A percentile compares a stretch with the other conserved stretches of the same genome.
phyloP scores from a whole-genome alignment of 2,888 invertebrate species.

The Agrilus cyanescens region DNA sequence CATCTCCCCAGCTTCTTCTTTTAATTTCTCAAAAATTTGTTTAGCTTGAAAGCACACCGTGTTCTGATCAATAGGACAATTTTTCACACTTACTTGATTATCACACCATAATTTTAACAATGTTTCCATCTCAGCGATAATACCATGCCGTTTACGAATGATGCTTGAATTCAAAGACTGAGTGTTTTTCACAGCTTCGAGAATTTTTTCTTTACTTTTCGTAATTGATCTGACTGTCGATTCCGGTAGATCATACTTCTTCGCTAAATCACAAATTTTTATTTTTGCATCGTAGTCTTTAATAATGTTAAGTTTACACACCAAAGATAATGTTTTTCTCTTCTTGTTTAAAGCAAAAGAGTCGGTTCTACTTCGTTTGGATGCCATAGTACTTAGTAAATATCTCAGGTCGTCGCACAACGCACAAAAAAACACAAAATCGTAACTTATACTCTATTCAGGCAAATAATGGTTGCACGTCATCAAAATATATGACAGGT shows the following conservation, averaged over 20 bases:
- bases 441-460: too few relatives aligned
- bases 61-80: conserved; percentile 5
- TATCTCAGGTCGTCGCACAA: too few relatives aligned
- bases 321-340: too few relatives aligned
- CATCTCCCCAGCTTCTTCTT: conserved; percentile 3
- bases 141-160: conserved; percentile 1
- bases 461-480: too few relatives aligned
- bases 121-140: conserved; percentile 5
- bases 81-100: conserved; percentile 6
- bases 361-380: too few relatives aligned
- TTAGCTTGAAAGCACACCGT: conserved; percentile 2
- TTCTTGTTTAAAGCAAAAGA: too few relatives aligned
- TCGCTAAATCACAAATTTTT: not conserved
- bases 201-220: conserved; percentile 1
- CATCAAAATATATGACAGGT: too few relatives aligned
- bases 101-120: conserved; percentile 4
- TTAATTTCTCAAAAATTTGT: not conserved
- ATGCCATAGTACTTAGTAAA: too few relatives aligned
- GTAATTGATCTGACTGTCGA: not conserved
- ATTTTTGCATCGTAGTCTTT: too few relatives aligned
- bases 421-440: too few relatives aligned
- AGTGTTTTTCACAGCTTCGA: not conserved
- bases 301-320: too few relatives aligned
- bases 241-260: conserved; percentile 1
- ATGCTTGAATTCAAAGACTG: conserved; percentile 2